These are phyloP conservation scores for Menidia beryllina DNA, from an alignment of 2,113 vertebrate species.

Conservation along the genomic window DNA sequence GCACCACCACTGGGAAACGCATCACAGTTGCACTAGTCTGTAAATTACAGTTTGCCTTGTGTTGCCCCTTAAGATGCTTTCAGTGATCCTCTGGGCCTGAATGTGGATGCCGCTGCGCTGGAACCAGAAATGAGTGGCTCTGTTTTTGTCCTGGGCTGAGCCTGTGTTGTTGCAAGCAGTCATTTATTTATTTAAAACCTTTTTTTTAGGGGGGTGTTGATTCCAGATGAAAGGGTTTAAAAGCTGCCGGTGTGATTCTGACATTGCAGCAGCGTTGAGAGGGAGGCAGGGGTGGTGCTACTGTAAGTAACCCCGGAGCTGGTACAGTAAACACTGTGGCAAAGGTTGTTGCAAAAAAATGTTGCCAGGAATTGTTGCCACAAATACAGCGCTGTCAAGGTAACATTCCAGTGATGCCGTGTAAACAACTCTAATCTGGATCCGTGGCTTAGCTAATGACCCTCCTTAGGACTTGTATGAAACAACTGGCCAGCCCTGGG, in stretches of 20 bases:
- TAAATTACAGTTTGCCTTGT: constrained; percentile 8
- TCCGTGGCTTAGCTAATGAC: constrained; percentile 4
- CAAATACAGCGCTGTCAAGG: constrained; percentile 8
- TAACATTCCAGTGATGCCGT: background rate
- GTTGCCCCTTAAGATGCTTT: constrained; percentile 6
- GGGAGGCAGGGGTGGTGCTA: background rate
- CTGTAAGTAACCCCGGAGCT: background rate
- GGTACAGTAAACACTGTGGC: constrained; percentile 33
- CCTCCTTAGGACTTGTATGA: background rate
- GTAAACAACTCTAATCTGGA: background rate
- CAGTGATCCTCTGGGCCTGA: constrained; percentile 7
- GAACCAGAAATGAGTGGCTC: too few species aligned
- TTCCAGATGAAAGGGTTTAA: background rate
- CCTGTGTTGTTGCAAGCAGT: background rate
- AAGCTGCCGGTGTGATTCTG: background rate
- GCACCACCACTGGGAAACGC: constrained; percentile 57
- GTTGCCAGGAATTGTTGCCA: constrained; percentile 19
- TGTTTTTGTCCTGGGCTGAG: background rate
- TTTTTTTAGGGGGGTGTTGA: too few species aligned
- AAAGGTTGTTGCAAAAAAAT: constrained; percentile 10
- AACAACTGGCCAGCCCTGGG: background rate
- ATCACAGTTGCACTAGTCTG: constrained; percentile 43
- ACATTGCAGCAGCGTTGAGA: background rate
- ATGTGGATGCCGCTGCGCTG: constrained; percentile 1
- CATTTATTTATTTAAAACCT: background rate